phyloP scores from a whole-genome alignment of 2,113 vertebrate genomes.

The Cettia cetti region DNA sequence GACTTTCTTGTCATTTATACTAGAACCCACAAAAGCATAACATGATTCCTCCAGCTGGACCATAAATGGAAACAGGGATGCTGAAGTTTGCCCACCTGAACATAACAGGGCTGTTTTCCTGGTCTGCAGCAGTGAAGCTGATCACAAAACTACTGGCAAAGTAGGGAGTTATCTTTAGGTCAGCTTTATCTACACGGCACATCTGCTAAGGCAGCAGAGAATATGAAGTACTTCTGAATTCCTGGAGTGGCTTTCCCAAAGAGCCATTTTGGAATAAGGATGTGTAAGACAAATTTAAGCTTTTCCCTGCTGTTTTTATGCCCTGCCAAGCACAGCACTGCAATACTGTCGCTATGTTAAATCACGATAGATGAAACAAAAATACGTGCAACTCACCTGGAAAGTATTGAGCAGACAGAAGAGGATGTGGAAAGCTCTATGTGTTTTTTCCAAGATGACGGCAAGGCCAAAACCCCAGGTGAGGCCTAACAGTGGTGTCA shows the following conservation, averaged over 20 bases:
- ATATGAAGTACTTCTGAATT: background rate
- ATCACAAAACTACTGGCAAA: background rate
- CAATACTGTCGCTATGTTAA: background rate
- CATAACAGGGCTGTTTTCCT: background rate
- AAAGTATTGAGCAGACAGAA: conserved; percentile 74
- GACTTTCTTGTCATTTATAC: background rate
- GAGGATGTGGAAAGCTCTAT: conserved; percentile 57
- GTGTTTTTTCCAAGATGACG: background rate
- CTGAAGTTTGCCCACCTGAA: background rate
- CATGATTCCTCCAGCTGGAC: background rate
- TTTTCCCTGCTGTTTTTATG: background rate
- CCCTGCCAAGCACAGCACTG: background rate
- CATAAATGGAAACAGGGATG: background rate
- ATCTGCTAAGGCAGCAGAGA: background rate
- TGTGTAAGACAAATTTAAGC: background rate
- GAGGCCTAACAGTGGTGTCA: conserved; percentile 76
- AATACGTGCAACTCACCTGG: conserved; percentile 63
- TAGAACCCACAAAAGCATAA: background rate
- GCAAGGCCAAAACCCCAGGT: conserved; percentile 78
- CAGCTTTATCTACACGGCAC: background rate
- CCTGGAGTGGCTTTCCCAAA: background rate
- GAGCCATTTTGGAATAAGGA: background rate
- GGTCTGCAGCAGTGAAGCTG: background rate
- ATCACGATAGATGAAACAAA: background rate
- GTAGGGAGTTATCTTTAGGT: background rate